phyloP scores from a whole-genome alignment of 1,140 invertebrate genomes.

The Camponotus floridanus region DNA sequence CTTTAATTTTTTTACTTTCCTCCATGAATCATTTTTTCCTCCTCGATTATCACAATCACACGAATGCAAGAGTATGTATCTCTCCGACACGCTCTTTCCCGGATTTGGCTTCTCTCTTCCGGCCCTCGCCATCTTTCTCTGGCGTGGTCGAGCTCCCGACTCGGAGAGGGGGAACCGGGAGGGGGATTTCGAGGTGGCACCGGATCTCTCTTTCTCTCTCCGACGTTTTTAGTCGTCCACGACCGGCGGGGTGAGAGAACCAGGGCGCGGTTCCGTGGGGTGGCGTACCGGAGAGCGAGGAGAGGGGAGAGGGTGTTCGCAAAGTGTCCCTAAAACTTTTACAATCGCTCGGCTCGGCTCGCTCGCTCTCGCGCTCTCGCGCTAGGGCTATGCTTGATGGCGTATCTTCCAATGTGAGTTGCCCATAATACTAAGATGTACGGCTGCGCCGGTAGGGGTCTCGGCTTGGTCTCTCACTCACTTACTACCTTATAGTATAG shows the following conservation, averaged over 20 bases:
- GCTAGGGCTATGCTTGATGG: slow-evolving; percentile 92
- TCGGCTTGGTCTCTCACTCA: slow-evolving; percentile 76
- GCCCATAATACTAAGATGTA: slow-evolving; percentile 92
- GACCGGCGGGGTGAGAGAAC: slow-evolving; percentile 75
- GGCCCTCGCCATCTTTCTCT: slow-evolving; percentile 71
- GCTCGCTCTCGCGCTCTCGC: slow-evolving; percentile 86
- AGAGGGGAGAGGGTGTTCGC: slow-evolving; percentile 85
- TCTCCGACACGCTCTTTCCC: slow-evolving; percentile 36
- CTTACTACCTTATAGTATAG: slow-evolving; percentile 86
- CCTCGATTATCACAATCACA: background rate
- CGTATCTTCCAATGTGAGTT: slow-evolving; percentile 93
- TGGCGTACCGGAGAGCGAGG: slow-evolving; percentile 69
- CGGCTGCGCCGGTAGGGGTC: slow-evolving; percentile 89
- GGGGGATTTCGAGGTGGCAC: slow-evolving; percentile 56
- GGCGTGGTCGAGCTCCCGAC: slow-evolving; percentile 46
- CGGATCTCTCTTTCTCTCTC: slow-evolving; percentile 39
- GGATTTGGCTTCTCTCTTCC: slow-evolving; percentile 46
- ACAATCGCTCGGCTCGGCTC: slow-evolving; percentile 87
- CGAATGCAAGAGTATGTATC: slow-evolving; percentile 6
- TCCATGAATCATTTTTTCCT: background rate
- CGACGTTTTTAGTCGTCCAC: slow-evolving; percentile 57
- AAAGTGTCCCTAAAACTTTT: slow-evolving; percentile 90
- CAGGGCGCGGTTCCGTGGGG: slow-evolving; percentile 72
- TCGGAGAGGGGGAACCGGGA: slow-evolving; percentile 64
- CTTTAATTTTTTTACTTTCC: background rate